Conservation (phyloP, 1,140 invertebrate species). For the Drosophila subobscura region DNA sequence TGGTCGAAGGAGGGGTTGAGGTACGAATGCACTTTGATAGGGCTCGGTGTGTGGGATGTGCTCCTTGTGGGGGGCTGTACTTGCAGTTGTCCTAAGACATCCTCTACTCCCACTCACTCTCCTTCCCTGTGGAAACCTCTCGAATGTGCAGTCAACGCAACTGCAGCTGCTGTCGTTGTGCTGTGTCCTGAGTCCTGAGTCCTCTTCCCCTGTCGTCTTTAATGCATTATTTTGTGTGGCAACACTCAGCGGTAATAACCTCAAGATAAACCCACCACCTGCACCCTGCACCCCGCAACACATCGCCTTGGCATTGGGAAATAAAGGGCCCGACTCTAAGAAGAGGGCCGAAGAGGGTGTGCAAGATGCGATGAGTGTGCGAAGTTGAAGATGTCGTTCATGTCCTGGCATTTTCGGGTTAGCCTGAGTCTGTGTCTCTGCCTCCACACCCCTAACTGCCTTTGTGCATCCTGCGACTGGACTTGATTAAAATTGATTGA, state of each 20-base stretch:
- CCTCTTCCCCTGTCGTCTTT: conserved; percentile 62
- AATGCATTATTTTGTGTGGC: conserved; percentile 82
- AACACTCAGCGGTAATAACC: conserved; percentile 81
- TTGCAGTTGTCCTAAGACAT: conserved; percentile 8
- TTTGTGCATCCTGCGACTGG: conserved; percentile 31
- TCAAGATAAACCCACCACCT: conserved; percentile 66
- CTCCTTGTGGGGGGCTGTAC: conserved; percentile 42
- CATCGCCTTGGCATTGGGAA: too few species aligned
- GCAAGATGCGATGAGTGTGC: conserved; percentile 35
- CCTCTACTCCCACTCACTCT: not conserved
- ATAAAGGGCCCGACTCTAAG: too few species aligned
- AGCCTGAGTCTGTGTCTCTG: conserved; percentile 11
- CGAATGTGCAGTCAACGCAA: conserved; percentile 34
- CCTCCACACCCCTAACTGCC: not conserved
- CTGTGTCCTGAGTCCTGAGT: conserved; percentile 17
- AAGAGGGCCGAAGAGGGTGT: conserved; percentile 17
- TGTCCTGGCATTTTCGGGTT: conserved; percentile 35
- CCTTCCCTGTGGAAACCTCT: not conserved
- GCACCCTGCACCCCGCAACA: not conserved
- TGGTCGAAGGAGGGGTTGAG: not conserved
- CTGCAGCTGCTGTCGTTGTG: conserved; percentile 42
- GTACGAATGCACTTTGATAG: conserved; percentile 39
- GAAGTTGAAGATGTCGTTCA: conserved; percentile 33
- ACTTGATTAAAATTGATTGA: conserved; percentile 80
- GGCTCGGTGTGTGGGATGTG: conserved; percentile 6